Base-by-base conservation (phyloP, 2,797 vertebrate genomes). In the Hipposideros larvatus region DNA sequence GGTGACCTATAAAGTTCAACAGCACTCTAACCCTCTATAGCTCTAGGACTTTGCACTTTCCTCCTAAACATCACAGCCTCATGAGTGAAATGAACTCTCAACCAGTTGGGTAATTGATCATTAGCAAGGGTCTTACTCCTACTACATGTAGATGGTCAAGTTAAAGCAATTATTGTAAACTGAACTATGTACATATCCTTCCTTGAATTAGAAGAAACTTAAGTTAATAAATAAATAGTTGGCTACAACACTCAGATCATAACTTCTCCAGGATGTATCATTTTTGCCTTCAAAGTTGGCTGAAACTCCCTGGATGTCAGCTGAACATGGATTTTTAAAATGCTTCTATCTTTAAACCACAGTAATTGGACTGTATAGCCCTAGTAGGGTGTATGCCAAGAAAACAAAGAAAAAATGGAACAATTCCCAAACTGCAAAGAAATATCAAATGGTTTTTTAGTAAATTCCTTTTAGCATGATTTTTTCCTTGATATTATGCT, bases 331-430 rank as follows among this genome's bases (percentile, higher is more conserved):
- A 75, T 41, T 66, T 55, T 75, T 92, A 15, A 41, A 82, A 46
- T 55, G 48, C 2, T 95, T 96, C 87, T 94, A 94, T 97, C 96
- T 94, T 96, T 95, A 94, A 96, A 90, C 75, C 51, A 84, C 55
- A 84, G 26, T 43, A 65, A 61, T 59, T 43, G n/a, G 46, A 63
- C 37, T 34, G 16, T 43, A 16, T 14, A 31, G 53, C 63, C 53
- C 90, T 28, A 48, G 55, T 78, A 9, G 24, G 24, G 15, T 65
- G 37, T 51, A 61, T 63, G 73, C 73, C 79, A 95, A 87, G 10
- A 26, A 37, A 31, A 51, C 6, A 41, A 61, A 37, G 43, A 16
- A 24, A 51, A 63, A 61, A 63, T 57, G 15, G 34, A 37, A 68
- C 4, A 63, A 78, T 48, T 2, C 34, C 1, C 1, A 78, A 65